These are phyloP conservation scores for Silurus lanzhouensis DNA, from an alignment of 2,797 vertebrate species.

Conservation along the genomic window DNA sequence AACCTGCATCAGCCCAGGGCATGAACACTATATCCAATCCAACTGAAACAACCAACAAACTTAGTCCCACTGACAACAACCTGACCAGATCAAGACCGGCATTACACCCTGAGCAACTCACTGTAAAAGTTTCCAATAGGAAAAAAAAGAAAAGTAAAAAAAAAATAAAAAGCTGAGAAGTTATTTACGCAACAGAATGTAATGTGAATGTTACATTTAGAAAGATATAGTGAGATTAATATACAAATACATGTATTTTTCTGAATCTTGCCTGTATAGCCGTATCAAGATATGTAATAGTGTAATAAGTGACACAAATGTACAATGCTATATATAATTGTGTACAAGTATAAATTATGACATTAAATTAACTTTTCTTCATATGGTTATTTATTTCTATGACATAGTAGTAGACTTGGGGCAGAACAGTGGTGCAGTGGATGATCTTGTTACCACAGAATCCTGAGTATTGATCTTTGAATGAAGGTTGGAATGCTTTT, in stretches of 20 bases:
- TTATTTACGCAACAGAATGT: constrained; percentile 39
- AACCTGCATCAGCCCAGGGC: constrained; percentile 67
- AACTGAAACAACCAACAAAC: constrained; percentile 62
- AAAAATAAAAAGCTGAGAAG: constrained; percentile 48
- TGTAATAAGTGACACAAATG: neutral
- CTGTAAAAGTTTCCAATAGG: constrained; percentile 62
- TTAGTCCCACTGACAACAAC: constrained; percentile 64
- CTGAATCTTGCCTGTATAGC: neutral
- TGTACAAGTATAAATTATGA: neutral
- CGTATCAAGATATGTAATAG: neutral
- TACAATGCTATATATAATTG: neutral
- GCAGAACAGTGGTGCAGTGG: neutral
- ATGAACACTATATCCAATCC: constrained; percentile 60
- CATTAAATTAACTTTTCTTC: neutral
- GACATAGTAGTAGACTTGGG: neutral
- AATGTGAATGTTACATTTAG: neutral
- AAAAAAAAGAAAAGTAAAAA: constrained; percentile 73
- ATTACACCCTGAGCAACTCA: constrained; percentile 59
- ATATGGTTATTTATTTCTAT: neutral
- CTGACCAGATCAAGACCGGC: constrained; percentile 78
- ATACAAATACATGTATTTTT: neutral
- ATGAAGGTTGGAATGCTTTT: neutral
- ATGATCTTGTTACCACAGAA: neutral
- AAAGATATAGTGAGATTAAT: constrained; percentile 39
- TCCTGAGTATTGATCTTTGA: neutral